phyloP scores from a whole-genome alignment of 2,113 vertebrate genomes.

The Aspiorhynchus laticeps region DNA sequence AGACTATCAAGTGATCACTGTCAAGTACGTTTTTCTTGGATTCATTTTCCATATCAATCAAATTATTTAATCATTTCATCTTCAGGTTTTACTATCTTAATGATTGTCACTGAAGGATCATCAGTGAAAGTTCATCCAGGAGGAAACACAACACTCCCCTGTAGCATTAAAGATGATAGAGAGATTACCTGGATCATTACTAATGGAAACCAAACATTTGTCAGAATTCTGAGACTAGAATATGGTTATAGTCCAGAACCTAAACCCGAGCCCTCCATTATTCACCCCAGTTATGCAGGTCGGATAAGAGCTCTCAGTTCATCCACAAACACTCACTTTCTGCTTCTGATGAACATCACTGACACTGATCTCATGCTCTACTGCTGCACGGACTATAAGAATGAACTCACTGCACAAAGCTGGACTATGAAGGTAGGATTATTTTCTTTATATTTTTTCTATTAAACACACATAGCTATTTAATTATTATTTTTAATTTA shows the following conservation, averaged over 20 bases:
- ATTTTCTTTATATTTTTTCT: background rate
- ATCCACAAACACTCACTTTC: background rate
- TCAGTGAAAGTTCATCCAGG: background rate
- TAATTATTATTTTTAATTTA: background rate
- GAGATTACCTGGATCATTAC: background rate
- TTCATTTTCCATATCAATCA: background rate
- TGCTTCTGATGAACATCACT: slow-evolving; percentile 21
- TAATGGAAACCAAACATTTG: background rate
- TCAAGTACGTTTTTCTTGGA: background rate
- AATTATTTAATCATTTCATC: background rate
- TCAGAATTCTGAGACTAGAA: background rate
- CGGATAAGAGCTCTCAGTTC: background rate
- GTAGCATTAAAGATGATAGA: background rate
- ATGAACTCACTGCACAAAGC: background rate
- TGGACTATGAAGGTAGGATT: background rate
- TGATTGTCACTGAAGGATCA: background rate
- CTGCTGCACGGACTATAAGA: background rate
- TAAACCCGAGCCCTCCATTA: background rate
- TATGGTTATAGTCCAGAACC: background rate
- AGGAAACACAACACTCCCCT: background rate
- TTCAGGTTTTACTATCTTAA: background rate
- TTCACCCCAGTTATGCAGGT: background rate
- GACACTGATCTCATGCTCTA: slow-evolving; percentile 9
- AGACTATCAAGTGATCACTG: background rate
- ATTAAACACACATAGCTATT: background rate